phyloP scores from a whole-genome alignment of 2,113 vertebrate genomes.

The Cygnus buccinator region DNA sequence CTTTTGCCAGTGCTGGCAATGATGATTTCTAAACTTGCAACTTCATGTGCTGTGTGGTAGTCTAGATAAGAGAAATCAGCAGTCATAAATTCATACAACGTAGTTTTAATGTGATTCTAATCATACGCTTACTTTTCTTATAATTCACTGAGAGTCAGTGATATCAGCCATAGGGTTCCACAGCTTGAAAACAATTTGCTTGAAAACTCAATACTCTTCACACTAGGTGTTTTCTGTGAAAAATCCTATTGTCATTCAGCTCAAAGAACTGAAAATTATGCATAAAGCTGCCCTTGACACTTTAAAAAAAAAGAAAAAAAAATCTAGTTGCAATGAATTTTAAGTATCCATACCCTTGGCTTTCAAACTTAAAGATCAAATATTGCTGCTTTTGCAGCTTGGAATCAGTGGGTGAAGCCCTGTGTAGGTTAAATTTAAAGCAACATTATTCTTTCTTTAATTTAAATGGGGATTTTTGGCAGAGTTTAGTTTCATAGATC shows the following conservation, averaged over 20 bases:
- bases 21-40: background rate
- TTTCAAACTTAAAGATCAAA: background rate
- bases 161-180: background rate
- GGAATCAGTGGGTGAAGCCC: background rate
- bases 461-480: background rate
- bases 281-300: background rate
- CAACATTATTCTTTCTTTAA: background rate
- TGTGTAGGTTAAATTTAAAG: background rate
- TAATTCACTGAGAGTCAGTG: background rate
- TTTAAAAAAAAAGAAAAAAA: background rate
- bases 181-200: constrained; percentile 14
- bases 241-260: background rate
- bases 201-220: background rate
- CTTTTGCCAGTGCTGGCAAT: background rate
- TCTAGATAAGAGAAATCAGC: background rate
- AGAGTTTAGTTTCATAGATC: background rate
- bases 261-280: background rate
- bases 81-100: background rate
- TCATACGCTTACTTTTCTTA: background rate
- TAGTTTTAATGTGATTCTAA: background rate
- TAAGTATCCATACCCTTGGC: background rate
- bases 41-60: background rate
- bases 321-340: background rate
- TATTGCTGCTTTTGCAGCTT: background rate
- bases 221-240: background rate